Base-by-base conservation (phyloP, 2,888 invertebrate species). In the Ypsolopha sequella region DNA sequence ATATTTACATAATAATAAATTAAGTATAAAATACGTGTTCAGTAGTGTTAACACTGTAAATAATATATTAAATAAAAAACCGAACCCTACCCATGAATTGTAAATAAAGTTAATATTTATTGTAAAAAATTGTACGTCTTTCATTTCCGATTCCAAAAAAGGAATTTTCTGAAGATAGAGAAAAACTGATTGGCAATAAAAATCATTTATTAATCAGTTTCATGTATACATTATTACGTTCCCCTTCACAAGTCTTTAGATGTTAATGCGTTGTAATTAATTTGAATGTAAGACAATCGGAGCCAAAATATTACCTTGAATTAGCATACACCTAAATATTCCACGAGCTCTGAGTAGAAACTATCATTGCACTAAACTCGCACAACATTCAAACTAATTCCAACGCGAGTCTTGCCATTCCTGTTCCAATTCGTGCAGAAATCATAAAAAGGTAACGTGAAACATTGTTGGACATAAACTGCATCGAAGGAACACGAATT, bases 201-300 rank as follows among this genome's bases (percentile, higher is more conserved):
- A 82, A 84, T 79, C 78, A 70, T 82, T 80, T 80, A 78, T 77
- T 79, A 70, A 56, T 67, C 63, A 64, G 63, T 60, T 55, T 58
- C 54, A 57, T 59, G 56, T 62, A 47, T 47, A 36, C 47, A 47
- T 9, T 6, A 13, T 43, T 13, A 13, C n/a, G 56, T 60, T 65
- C 56, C 63, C 64, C 70, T 56, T 56, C 55, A 55, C 54, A 53
- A 55, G 50, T 43, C 34, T 50, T 48, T 39, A 13, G 13, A 10
- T 14, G 52, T 57, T 11, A 34, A 46, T 35, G 46, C 34, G 2
- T 10, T 46, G 8, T 10, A 11, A 46, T n/a, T 33, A 6, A 7
- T 11, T 11, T 35, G 6, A 24, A 43, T 13, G 43, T 43, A 14
- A 13, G 13, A 6, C 43, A 7, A 43, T 24, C 8, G 13, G 13